These are phyloP conservation scores for Mythimna vitellina DNA, from an alignment of 2,888 invertebrate genomes.

Conservation along the genomic window DNA sequence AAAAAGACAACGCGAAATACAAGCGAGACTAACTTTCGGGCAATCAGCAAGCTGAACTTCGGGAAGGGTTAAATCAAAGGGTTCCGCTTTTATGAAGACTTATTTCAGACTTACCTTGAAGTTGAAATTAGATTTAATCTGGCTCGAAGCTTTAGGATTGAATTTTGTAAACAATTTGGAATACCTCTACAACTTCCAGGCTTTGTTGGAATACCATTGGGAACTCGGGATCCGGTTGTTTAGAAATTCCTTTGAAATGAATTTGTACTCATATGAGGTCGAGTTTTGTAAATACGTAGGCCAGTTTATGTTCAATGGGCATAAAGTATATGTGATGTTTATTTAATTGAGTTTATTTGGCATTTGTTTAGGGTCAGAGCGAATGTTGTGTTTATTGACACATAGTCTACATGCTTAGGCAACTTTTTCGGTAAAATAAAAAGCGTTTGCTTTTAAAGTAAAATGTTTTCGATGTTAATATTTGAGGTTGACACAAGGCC, in stretches of 20 bases:
- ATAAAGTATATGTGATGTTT: constrained; percentile 74
- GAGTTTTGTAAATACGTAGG: constrained; percentile 82
- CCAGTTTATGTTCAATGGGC: constrained; percentile 80
- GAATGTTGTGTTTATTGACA: constrained; percentile 63
- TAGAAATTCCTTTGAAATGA: constrained; percentile 89
- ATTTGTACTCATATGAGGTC: constrained; percentile 86
- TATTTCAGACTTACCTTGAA: constrained; percentile 90
- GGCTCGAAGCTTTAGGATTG: constrained; percentile 90
- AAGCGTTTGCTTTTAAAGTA: constrained; percentile 43
- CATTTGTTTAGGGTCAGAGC: constrained; percentile 63
- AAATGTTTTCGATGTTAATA: constrained; percentile 48
- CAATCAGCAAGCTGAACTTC: constrained; percentile 88
- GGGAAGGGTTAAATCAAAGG: constrained; percentile 90
- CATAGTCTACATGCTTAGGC: constrained; percentile 36
- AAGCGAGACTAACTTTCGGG: constrained; percentile 87
- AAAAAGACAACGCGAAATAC: constrained; percentile 85
- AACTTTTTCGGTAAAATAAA: constrained; percentile 59
- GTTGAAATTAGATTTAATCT: constrained; percentile 91
- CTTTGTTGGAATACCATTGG: constrained; percentile 90
- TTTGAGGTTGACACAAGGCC: constrained; percentile 33
- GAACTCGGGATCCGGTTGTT: constrained; percentile 87
- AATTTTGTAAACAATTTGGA: constrained; percentile 91
- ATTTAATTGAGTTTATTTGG: constrained; percentile 82
- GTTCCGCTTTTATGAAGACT: constrained; percentile 91
- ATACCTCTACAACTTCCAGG: constrained; percentile 90